phyloP scores from a whole-genome alignment of 1,140 invertebrate species.

The Diachasma alloeum region DNA sequence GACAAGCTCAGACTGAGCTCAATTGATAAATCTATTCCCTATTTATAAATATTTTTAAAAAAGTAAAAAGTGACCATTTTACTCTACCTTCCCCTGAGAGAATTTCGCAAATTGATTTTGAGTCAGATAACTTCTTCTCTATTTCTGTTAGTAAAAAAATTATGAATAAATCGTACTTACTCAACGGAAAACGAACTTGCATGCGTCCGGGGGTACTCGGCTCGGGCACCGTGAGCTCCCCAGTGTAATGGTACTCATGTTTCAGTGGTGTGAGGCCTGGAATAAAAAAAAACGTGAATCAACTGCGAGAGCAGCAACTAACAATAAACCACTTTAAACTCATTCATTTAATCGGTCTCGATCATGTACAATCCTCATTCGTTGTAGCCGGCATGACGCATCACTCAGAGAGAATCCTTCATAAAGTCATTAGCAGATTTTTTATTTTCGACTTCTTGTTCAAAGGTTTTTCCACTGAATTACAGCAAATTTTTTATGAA shows the following conservation, averaged over 20 bases:
- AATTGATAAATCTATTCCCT: too few species aligned
- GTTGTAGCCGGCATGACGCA: neutral
- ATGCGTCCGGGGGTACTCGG: constrained; percentile 74
- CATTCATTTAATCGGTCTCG: constrained; percentile 50
- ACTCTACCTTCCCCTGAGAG: too few species aligned
- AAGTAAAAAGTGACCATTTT: too few species aligned
- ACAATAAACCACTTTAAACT: constrained; percentile 40
- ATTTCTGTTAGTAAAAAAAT: too few species aligned
- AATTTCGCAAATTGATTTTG: too few species aligned
- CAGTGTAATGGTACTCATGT: constrained; percentile 81
- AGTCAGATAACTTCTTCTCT: too few species aligned
- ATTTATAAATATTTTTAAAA: too few species aligned
- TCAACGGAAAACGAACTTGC: constrained; percentile 81
- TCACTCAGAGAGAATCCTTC: neutral
- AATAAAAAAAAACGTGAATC: constrained; percentile 47
- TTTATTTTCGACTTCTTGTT: neutral
- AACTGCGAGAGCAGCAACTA: constrained; percentile 30
- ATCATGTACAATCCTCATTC: neutral
- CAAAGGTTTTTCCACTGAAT: neutral
- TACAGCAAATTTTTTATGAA: neutral
- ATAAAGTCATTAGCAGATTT: neutral
- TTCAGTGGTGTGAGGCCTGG: constrained; percentile 74
- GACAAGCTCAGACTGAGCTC: too few species aligned
- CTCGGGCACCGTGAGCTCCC: constrained; percentile 73
- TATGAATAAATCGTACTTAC: constrained; percentile 69